Percentiles rank a stretch among this genome's conserved stretches.
phyloP scores from a whole-genome alignment of 2,797 vertebrate genomes.

The Chelonia mydas region DNA sequence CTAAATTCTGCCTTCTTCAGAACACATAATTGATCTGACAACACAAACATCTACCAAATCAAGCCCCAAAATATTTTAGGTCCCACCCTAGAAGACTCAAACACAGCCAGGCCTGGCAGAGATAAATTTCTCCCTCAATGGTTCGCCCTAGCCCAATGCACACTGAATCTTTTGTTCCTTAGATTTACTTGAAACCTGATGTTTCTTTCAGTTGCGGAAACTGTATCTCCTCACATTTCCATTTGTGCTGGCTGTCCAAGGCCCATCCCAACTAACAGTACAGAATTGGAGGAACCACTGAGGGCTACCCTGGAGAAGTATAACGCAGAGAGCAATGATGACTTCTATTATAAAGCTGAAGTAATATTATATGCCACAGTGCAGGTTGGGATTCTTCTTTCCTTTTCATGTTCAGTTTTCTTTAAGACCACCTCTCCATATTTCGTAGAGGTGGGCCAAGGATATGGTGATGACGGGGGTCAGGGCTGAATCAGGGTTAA shows the following conservation, averaged over 20 bases:
- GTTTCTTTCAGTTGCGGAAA: conserved; percentile 53
- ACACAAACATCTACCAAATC: background rate
- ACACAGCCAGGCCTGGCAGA: fast-evolving
- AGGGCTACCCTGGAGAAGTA: conserved; percentile 64
- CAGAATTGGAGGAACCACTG: conserved; percentile 63
- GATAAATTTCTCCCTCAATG: background rate
- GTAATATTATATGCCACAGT: conserved; percentile 40
- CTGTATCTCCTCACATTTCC: fast-evolving
- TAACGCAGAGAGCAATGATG: conserved; percentile 51
- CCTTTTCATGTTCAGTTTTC: background rate
- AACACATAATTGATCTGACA: background rate
- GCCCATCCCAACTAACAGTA: conserved; percentile 37
- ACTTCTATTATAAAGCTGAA: conserved; percentile 72
- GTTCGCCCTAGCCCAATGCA: background rate
- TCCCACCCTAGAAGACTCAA: background rate
- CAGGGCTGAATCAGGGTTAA: background rate
- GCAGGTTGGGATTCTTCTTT: conserved; percentile 72
- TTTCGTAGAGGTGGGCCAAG: background rate
- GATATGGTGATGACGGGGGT: background rate
- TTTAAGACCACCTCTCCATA: background rate
- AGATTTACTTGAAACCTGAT: background rate
- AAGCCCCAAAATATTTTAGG: background rate
- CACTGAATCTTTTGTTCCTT: background rate
- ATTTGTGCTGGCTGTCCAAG: conserved; percentile 5
- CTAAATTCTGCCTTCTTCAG: background rate